These are phyloP conservation scores for Gasterosteus aculeatus DNA, from an alignment of 2,113 vertebrate species.

Conservation along the genomic window DNA sequence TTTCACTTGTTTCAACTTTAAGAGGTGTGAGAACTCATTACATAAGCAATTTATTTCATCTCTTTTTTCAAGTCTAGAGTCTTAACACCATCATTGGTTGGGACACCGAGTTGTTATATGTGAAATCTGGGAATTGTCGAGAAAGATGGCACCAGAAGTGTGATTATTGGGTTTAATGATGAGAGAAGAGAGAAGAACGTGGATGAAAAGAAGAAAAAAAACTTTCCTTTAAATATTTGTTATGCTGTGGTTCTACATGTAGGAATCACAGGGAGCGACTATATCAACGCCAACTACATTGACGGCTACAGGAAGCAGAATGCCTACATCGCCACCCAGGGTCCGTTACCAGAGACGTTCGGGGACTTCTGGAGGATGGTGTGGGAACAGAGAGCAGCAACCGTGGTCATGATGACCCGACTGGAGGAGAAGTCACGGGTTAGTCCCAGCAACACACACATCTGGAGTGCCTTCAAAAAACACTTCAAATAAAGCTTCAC, in stretches of 20 bases:
- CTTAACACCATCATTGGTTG: slow-evolving; percentile 37
- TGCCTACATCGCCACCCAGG: slow-evolving; percentile 97
- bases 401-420: slow-evolving; percentile 98
- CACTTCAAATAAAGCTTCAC: slow-evolving; percentile 24
- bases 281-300: slow-evolving; percentile 98
- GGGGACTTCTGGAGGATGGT: slow-evolving; percentile 99
- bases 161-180: slow-evolving; percentile 1
- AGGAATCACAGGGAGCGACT: slow-evolving; percentile 97
- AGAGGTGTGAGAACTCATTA: slow-evolving; percentile 38
- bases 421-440: slow-evolving; percentile 98
- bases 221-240: background rate
- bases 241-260: slow-evolving; percentile 6
- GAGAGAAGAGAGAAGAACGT: slow-evolving; percentile 2
- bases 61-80: background rate
- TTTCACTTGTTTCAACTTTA: slow-evolving; percentile 33
- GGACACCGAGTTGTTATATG: slow-evolving; percentile 29
- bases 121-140: slow-evolving; percentile 37
- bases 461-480: background rate
- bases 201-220: background rate
- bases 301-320: slow-evolving; percentile 98
- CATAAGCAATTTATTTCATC: slow-evolving; percentile 10
- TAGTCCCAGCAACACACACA: slow-evolving; percentile 39
- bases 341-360: slow-evolving; percentile 94
- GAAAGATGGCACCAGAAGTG: slow-evolving; percentile 23
- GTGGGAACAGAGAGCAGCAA: slow-evolving; percentile 97